Evolutionary conservation across 1,140 invertebrate species (phyloP), one percentile per base, ranked within the genome.

Genomic region (Acyrthosiphon pisum): DNA sequence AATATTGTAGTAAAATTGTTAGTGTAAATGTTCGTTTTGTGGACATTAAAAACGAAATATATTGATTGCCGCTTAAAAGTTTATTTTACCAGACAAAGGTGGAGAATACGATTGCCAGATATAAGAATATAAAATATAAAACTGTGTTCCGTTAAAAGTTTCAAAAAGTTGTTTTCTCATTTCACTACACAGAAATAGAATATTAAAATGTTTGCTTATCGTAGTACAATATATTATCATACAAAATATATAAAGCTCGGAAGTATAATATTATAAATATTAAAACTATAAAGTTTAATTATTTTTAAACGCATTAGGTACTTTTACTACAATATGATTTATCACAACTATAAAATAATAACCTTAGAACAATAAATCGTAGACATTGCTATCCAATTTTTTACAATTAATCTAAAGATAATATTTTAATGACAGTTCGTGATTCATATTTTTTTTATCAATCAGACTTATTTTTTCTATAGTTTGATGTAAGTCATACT

Each of bases 91-190:
- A 68, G 30, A 68, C 26, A 76, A 76, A 76, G 4, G 6, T 76
- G n/a, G 60, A 76, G 3, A 76, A 76, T 76, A n/a, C n/a, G 6
- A 76, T 76, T 76, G 14, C 4, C 6, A 6, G 14, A 68, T 18
- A 76, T n/a, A 76, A 76, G 14, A 76, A 76, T 76, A 76, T 76
- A 68, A 68, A 68, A 68, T 68, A n/a, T 76, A 76, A 76, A n/a
- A 76, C 30, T 14, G 11, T 76, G 23, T 76, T 76, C 14, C 30
- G 11, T n/a, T n/a, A 35, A 76, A 76, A n/a, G 14, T 76, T n/a
- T 53, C 50, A 23, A 53, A 23, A 53, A 53, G 50, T 53, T 76
- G n/a, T 30, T 56, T 68, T 76, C 11, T 76, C 30, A 76, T 76
- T n/a, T 76, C 41, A 41, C 41, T 18, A 76, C 30, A 68, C 4